Evolutionary conservation across 2,888 invertebrate genomes (phyloP).

Genomic region (Siphlonurus alternatus): DNA sequence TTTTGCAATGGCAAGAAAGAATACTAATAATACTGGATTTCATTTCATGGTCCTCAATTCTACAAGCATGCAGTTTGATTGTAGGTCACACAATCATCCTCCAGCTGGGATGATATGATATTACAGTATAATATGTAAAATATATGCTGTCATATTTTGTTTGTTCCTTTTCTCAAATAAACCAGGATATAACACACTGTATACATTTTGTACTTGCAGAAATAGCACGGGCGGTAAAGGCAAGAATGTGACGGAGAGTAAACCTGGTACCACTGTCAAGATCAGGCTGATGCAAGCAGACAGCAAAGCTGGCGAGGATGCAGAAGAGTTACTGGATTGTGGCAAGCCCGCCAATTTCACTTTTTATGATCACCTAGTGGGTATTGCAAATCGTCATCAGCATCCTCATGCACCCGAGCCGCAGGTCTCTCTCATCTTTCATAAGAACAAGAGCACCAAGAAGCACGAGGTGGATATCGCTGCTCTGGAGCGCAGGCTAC

Average conservation of each 20-base stretch:
- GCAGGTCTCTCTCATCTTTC: conserved; percentile 59
- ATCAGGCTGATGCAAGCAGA: conserved; percentile 7
- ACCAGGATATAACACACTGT: too few species aligned
- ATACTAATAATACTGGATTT: too few species aligned
- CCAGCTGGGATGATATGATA: too few species aligned
- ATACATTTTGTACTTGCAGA: not conserved
- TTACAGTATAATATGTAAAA: too few species aligned
- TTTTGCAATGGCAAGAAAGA: too few species aligned
- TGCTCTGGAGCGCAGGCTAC: conserved; percentile 51
- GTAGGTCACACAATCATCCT: too few species aligned
- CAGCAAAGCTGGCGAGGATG: conserved; percentile 13
- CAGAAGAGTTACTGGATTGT: conserved; percentile 41
- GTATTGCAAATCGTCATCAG: conserved; percentile 63
- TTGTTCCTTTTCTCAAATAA: too few species aligned
- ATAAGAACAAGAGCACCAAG: conserved; percentile 42
- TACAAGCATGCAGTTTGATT: too few species aligned
- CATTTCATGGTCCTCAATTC: too few species aligned
- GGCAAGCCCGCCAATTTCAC: conserved; percentile 76
- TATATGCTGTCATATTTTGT: too few species aligned
- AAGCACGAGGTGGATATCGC: conserved; percentile 56
- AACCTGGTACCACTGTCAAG: conserved; percentile 4
- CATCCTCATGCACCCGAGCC: conserved; percentile 77
- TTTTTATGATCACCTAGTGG: conserved; percentile 74
- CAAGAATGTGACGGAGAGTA: not conserved
- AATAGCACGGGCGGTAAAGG: conserved; percentile 12